phyloP scores from a whole-genome alignment of 2,888 invertebrate genomes.

The Drosophila imparisetae region DNA sequence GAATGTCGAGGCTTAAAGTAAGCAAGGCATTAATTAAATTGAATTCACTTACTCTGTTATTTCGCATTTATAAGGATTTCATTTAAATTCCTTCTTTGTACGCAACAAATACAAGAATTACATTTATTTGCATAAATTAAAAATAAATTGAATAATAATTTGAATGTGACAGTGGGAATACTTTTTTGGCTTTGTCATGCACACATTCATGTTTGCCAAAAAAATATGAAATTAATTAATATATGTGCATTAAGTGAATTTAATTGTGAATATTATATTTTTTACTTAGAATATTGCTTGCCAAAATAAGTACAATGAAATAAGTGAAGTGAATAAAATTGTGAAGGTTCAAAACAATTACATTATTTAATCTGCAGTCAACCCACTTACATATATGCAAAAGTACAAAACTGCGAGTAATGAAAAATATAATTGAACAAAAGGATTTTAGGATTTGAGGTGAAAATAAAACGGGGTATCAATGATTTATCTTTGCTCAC shows the following conservation, averaged over 20 bases:
- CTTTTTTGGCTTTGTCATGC: background rate
- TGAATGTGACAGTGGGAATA: background rate
- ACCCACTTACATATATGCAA: background rate
- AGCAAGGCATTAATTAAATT: slow-evolving; percentile 32
- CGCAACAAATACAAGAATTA: background rate
- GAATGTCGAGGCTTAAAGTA: slow-evolving; percentile 23
- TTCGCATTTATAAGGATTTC: slow-evolving; percentile 14
- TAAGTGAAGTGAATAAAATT: too few species aligned
- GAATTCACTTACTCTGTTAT: slow-evolving; percentile 5
- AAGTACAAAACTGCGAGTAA: background rate
- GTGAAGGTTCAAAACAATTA: background rate
- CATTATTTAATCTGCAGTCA: background rate
- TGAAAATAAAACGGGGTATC: background rate
- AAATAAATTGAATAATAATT: slow-evolving; percentile 6
- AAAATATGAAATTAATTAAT: background rate
- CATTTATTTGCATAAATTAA: background rate
- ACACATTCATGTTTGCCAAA: background rate
- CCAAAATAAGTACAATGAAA: too few species aligned
- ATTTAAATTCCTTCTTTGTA: background rate
- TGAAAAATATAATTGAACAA: background rate
- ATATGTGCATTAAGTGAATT: too few species aligned
- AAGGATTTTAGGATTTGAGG: background rate
- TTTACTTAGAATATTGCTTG: too few species aligned
- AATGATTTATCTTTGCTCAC: slow-evolving; percentile 8
- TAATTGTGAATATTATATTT: too few species aligned